Evolutionary conservation across 2,888 invertebrate species (phyloP), one percentile per base, ranked within the genome.

Genomic region (Drosophila robusta): DNA sequence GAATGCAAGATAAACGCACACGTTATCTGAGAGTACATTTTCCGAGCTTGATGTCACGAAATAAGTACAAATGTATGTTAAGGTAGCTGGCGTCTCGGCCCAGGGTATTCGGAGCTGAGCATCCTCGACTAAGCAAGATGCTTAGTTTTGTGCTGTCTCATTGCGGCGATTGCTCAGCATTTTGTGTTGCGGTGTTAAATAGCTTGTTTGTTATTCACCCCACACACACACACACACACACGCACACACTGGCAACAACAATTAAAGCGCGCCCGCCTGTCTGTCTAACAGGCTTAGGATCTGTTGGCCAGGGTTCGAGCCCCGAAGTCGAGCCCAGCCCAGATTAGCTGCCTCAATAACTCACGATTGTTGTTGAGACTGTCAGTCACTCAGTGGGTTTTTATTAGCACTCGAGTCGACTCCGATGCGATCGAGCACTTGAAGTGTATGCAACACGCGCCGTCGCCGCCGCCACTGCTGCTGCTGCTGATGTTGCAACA

Each of bases 201-300:
- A 87, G 89, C 89, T 89, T 85, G 87, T 85, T 85, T 85, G 87
- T 89, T 83, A 80, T 75, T 58, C 81, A 80, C 78, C 84, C 80
- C 75, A 87, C 72, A 71, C 65, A 68, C 42, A 49, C 41, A 50
- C 36, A 18, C 52, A 60, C 42, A 42, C 56, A 36, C 45, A 55
- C 41, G 60, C 36, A 24, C 24, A 36, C 14, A 29, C 24, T 12
- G 14, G 44, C 32, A 52, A 50, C 14, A 39, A 32, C 47, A 16
- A 26, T 39, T 52, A 38, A 39, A 4, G 32, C 45, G 57, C 75
- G 54, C 71, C 82, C 81, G 85, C 82, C 87, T 70, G 73, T 61
- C 61, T 81, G 89, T 89, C 88, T 89, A 89, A 87, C 82, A 75
- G 75, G 72, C 77, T 73, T 70, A 57, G 60, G 61, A 70, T 70